A percentile compares a stretch with the other conserved stretches of the same genome.
Conservation (phyloP, 1,140 invertebrate genomes). For the Scaptomyza montana region DNA sequence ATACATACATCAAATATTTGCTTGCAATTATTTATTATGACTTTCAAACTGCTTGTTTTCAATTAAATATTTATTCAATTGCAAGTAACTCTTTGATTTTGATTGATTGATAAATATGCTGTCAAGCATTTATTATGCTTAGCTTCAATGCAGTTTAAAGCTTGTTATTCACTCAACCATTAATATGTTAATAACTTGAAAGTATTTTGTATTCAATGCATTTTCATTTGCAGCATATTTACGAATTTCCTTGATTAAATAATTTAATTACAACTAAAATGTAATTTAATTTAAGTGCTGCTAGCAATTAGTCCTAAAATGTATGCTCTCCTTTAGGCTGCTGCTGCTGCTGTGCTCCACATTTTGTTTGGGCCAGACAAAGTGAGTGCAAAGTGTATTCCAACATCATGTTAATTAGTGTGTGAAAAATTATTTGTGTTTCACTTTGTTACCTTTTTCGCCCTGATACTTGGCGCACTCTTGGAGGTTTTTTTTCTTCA, state of each 20-base stretch:
- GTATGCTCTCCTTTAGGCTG: background rate
- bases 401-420: slow-evolving; percentile 28
- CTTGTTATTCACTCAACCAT: background rate
- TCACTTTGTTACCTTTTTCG: slow-evolving; percentile 9
- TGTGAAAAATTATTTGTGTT: slow-evolving; percentile 31
- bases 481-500: background rate
- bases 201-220: background rate
- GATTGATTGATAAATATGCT: background rate
- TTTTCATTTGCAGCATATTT: background rate
- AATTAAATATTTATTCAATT: slow-evolving; percentile 17
- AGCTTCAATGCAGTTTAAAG: too few species aligned
- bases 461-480: background rate
- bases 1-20: too few species aligned
- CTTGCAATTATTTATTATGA: background rate
- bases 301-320: background rate
- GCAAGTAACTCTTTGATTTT: background rate
- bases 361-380: background rate
- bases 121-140: background rate
- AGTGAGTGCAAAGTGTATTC: background rate
- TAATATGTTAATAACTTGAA: background rate
- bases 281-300: too few species aligned
- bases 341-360: too few species aligned
- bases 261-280: background rate
- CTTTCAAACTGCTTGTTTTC: background rate
- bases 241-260: background rate